Conservation (phyloP, 2,113 vertebrate species). For the Stomatorhinus ivindoensis region DNA sequence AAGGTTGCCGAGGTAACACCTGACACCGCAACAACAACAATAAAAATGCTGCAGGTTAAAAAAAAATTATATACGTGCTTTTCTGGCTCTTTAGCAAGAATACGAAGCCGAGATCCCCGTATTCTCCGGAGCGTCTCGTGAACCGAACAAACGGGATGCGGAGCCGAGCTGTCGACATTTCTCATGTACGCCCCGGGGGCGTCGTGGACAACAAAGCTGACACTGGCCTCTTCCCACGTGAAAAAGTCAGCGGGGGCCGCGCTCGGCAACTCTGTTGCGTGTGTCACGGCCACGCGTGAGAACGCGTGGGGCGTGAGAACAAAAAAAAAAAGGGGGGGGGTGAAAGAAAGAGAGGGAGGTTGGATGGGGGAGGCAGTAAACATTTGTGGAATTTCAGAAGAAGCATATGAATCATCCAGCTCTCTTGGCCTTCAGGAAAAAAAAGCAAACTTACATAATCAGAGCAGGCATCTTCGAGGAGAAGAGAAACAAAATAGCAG, state of each 20-base stretch:
- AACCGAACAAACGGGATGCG: constrained; percentile 29
- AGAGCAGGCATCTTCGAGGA: neutral
- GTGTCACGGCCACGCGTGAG: neutral
- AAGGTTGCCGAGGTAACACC: constrained; percentile 38
- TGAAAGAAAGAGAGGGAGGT: neutral
- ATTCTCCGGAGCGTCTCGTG: neutral
- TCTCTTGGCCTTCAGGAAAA: neutral
- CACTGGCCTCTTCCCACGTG: constrained; percentile 37
- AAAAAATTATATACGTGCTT: constrained; percentile 4
- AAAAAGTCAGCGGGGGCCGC: constrained; percentile 3
- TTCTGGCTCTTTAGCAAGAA: constrained; percentile 21
- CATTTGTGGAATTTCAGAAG: neutral
- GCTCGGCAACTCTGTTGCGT: neutral
- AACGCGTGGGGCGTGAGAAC: neutral
- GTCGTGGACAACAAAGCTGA: constrained; percentile 39
- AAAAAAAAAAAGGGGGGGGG: neutral
- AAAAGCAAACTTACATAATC: neutral
- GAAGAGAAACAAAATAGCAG: neutral
- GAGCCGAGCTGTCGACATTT: constrained; percentile 24
- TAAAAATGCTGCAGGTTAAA: neutral
- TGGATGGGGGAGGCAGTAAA: neutral
- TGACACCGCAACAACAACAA: constrained; percentile 17
- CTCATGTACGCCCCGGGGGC: constrained; percentile 38
- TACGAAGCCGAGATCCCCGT: constrained; percentile 30
- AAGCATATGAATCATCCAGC: constrained; percentile 2